phyloP scores from a whole-genome alignment of 2,888 invertebrate genomes.

The Drosophila dives region DNA sequence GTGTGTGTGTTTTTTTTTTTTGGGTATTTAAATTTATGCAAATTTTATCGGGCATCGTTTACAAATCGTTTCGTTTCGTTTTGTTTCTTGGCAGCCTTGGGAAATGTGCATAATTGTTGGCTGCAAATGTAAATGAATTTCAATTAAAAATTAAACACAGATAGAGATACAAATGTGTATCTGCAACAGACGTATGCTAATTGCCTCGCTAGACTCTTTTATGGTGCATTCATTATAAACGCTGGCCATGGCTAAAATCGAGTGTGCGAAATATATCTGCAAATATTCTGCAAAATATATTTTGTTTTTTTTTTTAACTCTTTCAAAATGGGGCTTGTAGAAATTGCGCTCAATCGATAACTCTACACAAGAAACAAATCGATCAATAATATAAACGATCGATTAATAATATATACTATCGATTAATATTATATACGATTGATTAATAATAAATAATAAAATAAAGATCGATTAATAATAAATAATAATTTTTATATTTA shows the following conservation, averaged over 20 bases:
- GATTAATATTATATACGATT: too few relatives aligned
- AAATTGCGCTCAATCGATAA: neutral
- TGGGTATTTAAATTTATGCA: conserved; percentile 72
- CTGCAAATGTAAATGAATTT: conserved; percentile 78
- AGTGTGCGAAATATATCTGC: neutral
- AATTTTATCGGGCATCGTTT: conserved; percentile 76
- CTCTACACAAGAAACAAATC: neutral
- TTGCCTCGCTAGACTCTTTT: conserved; percentile 37
- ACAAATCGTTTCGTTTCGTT: conserved; percentile 63
- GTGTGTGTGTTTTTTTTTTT: conserved; percentile 2
- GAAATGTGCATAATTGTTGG: conserved; percentile 74
- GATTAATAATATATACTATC: too few relatives aligned
- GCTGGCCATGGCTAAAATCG: neutral
- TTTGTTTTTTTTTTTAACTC: neutral
- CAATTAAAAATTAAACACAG: conserved; percentile 69
- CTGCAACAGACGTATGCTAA: conserved; percentile 62
- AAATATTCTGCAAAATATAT: neutral
- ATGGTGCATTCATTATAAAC: conserved; percentile 21
- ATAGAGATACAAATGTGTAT: conserved; percentile 34
- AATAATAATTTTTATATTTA: too few relatives aligned
- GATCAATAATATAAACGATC: too few relatives aligned
- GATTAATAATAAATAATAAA: too few relatives aligned
- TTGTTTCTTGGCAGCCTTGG: conserved; percentile 50
- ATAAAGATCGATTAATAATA: too few relatives aligned
- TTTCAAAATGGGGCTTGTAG: neutral